Evolutionary conservation across 2,113 vertebrate species (phyloP).

Genomic region (Phylloscopus trochilus): DNA sequence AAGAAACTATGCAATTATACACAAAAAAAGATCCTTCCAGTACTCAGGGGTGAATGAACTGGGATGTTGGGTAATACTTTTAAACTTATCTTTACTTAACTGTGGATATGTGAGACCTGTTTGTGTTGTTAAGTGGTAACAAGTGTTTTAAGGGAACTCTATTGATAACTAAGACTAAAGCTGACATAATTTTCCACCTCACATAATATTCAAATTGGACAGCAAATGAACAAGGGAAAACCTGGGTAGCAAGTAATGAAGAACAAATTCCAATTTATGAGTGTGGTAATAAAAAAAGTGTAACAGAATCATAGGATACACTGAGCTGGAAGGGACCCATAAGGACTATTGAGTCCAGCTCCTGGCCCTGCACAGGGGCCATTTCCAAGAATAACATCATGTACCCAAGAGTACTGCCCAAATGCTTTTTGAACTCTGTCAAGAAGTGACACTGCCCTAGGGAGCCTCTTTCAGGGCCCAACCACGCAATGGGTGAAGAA

Average conservation of each 20-base stretch:
- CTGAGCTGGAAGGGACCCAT: neutral
- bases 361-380: neutral
- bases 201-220: neutral
- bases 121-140: neutral
- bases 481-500: neutral
- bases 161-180: neutral
- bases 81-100: neutral
- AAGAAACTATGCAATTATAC: neutral
- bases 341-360: neutral
- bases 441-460: neutral
- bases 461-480: neutral
- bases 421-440: neutral
- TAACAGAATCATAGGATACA: neutral
- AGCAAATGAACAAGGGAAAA: neutral
- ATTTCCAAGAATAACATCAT: neutral
- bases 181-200: neutral
- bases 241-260: neutral
- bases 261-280: neutral
- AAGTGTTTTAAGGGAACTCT: neutral
- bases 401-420: rapidly evolving
- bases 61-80: neutral
- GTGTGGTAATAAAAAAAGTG: neutral
- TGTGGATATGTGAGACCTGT: neutral
- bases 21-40: neutral
- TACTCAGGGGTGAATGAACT: neutral